These are phyloP conservation scores for Pangasius larnaudii DNA, from an alignment of 2,797 vertebrate species.

Conservation along the genomic window DNA sequence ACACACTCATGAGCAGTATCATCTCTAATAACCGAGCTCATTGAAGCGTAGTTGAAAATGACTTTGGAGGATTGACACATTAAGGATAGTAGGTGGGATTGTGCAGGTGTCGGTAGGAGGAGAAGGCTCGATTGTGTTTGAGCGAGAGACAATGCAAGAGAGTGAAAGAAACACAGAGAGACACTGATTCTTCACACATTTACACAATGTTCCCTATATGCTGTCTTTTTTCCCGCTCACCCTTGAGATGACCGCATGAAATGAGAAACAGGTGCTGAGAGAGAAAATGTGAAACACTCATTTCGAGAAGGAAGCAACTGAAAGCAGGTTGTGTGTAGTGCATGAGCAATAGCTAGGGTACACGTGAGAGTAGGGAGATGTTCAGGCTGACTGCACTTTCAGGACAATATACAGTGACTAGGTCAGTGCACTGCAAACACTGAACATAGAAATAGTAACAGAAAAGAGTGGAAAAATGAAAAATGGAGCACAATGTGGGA, in stretches of 20 bases:
- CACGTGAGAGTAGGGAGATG: background rate
- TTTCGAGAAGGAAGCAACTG: slow-evolving; percentile 55
- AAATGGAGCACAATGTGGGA: background rate
- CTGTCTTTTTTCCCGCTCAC: background rate
- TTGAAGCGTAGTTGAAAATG: slow-evolving; percentile 75
- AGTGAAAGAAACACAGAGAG: slow-evolving; percentile 42
- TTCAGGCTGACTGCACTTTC: slow-evolving; percentile 9
- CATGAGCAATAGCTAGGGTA: background rate
- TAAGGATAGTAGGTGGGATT: slow-evolving; percentile 62
- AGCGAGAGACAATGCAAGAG: slow-evolving; percentile 46
- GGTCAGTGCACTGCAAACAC: background rate
- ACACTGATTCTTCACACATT: slow-evolving; percentile 58
- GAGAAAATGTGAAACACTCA: slow-evolving; percentile 51
- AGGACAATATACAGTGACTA: slow-evolving; percentile 8
- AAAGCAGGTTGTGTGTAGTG: background rate
- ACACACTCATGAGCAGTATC: slow-evolving; percentile 55
- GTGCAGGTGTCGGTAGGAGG: slow-evolving; percentile 61
- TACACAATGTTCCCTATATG: slow-evolving; percentile 16
- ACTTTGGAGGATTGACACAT: slow-evolving; percentile 73
- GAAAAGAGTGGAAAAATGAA: no score
- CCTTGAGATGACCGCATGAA: slow-evolving; percentile 48
- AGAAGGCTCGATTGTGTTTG: slow-evolving; percentile 36
- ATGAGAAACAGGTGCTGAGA: slow-evolving; percentile 18
- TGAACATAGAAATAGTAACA: background rate
- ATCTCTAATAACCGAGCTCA: slow-evolving; percentile 67